Percentiles rank a stretch among this genome's conserved stretches.
Evolutionary conservation across 2,113 vertebrate genomes (phyloP).

Genomic region (Charina bottae): DNA sequence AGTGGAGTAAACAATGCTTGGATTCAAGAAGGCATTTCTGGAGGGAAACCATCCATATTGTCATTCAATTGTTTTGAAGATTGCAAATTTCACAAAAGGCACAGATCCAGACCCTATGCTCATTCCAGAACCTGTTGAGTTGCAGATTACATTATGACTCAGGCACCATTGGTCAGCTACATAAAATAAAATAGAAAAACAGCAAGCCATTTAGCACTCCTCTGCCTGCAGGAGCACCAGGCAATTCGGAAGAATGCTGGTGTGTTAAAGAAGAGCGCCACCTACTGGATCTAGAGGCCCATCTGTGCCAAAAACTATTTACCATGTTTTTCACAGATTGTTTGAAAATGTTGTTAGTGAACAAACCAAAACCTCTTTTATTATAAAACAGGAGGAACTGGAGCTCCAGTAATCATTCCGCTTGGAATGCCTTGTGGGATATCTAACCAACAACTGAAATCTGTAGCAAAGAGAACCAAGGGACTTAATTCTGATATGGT

Average conservation of each 20-base stretch:
- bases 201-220: neutral
- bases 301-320: neutral
- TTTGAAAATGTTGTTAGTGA: neutral
- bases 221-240: neutral
- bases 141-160: conserved; percentile 36
- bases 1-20: neutral
- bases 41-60: conserved; percentile 43
- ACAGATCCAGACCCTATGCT: neutral
- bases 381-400: neutral
- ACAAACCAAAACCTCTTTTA: no score
- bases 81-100: conserved; percentile 31
- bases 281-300: conserved; percentile 61
- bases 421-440: neutral
- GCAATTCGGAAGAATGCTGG: conserved; percentile 25
- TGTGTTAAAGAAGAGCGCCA: conserved; percentile 71
- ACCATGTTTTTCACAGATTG: no score
- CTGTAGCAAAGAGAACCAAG: no score
- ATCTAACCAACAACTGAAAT: neutral
- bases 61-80: conserved; percentile 29
- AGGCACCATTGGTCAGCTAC: neutral
- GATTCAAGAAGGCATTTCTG: conserved; percentile 42
- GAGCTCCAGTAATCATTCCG: neutral
- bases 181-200: neutral
- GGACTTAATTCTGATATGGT: neutral
- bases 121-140: conserved; percentile 31